phyloP scores from a whole-genome alignment of 2,113 vertebrate genomes.

The Falco punctatus region DNA sequence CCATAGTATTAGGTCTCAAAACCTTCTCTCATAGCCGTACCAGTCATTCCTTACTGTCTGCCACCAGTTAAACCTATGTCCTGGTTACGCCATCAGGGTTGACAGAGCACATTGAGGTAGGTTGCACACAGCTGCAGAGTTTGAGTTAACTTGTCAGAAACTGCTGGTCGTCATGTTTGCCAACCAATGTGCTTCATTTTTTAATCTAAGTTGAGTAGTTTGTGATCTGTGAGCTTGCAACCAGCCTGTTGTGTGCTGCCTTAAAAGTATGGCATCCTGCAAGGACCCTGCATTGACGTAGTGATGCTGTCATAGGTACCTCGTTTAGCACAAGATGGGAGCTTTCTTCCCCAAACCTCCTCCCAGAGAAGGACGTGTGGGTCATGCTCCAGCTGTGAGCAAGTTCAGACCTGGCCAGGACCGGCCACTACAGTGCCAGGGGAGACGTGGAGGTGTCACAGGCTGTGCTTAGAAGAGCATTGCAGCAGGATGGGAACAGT shows the following conservation, averaged over 20 bases:
- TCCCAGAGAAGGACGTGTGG: fast-evolving
- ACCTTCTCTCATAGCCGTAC: neutral
- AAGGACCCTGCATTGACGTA: neutral
- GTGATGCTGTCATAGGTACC: neutral
- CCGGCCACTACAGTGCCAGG: neutral
- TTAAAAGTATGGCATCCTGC: neutral
- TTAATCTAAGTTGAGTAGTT: neutral
- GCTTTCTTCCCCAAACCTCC: neutral
- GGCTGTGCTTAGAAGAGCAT: neutral
- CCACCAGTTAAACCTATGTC: neutral
- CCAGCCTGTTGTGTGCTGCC: neutral
- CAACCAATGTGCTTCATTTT: neutral
- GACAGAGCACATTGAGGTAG: neutral
- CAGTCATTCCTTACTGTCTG: neutral
- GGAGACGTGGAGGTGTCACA: neutral
- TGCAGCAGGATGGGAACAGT: neutral
- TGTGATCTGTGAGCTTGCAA: neutral
- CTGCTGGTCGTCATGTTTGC: neutral
- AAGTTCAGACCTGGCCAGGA: neutral
- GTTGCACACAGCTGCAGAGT: neutral
- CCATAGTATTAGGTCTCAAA: neutral
- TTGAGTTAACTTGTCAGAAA: neutral
- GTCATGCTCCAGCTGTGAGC: neutral
- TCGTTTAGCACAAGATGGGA: neutral
- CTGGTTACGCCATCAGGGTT: neutral